A percentile compares a stretch with the other conserved stretches of the same genome.
These are phyloP conservation scores for Squalus acanthias DNA, from an alignment of 2,797 vertebrate species.

Conservation along the genomic window DNA sequence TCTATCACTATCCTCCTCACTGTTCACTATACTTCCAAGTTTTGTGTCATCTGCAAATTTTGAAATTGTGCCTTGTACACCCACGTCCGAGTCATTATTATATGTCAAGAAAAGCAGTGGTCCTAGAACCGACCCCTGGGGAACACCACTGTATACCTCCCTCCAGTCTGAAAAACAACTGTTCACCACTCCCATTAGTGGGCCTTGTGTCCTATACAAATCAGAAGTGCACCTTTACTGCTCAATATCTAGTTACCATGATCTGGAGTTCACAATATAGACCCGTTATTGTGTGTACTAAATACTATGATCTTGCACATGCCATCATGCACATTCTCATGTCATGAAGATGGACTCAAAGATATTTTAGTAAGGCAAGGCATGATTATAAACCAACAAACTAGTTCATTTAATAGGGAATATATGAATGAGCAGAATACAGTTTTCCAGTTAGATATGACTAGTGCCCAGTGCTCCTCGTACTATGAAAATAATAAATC, in stretches of 20 bases:
- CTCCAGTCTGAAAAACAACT: too few relatives aligned
- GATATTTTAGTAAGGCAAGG: not conserved
- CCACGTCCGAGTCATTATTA: too few relatives aligned
- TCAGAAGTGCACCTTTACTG: not conserved
- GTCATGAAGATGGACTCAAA: not conserved
- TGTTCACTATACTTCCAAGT: too few relatives aligned
- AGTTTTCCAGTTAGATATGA: not conserved
- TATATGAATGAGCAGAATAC: not conserved
- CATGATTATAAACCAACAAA: not conserved
- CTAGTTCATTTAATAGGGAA: not conserved
- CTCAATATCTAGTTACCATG: not conserved
- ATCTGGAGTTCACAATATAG: not conserved
- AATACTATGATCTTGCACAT: not conserved
- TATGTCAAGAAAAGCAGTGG: too few relatives aligned
- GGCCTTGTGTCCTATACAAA: not conserved
- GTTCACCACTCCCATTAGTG: not conserved
- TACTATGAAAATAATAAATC: not conserved
- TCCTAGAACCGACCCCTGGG: too few relatives aligned
- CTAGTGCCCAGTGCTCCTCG: not conserved
- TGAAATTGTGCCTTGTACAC: too few relatives aligned
- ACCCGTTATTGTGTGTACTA: not conserved
- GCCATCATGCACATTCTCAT: not conserved
- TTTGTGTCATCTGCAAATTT: too few relatives aligned
- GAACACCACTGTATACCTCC: too few relatives aligned
- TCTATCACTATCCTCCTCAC: too few relatives aligned